Evolutionary conservation across 2,888 invertebrate species (phyloP).

Genomic region (Ashinkailepas kermadecensis): DNA sequence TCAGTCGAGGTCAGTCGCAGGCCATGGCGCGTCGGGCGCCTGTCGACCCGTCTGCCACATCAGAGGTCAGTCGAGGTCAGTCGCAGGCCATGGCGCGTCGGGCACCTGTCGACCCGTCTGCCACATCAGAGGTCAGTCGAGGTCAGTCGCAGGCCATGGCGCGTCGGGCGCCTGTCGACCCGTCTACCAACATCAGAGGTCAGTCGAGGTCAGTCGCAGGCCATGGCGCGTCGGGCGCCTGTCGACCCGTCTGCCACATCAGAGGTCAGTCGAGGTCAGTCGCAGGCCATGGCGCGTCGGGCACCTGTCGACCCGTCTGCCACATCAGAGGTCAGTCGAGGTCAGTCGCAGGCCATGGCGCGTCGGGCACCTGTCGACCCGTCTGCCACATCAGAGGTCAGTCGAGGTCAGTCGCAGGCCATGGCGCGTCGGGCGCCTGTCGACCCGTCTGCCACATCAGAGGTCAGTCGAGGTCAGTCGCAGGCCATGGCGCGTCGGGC

Average conservation of each 20-base stretch:
- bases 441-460: constrained; percentile 68
- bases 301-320: constrained; percentile 87
- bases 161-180: constrained; percentile 90
- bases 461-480: too few relatives aligned
- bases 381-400: constrained; percentile 54
- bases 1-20: too few relatives aligned
- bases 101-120: constrained; percentile 91
- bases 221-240: constrained; percentile 79
- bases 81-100: constrained; percentile 59
- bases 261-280: too few relatives aligned
- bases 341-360: constrained; percentile 49
- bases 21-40: constrained; percentile 74
- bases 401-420: too few relatives aligned
- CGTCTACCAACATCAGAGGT: constrained; percentile 54
- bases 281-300: constrained; percentile 63
- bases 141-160: constrained; percentile 45
- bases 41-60: constrained; percentile 77
- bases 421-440: constrained; percentile 83
- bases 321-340: constrained; percentile 34
- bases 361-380: constrained; percentile 87
- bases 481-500: constrained; percentile 66
- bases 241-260: constrained; percentile 72
- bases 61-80: too few relatives aligned
- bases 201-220: too few relatives aligned
- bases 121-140: constrained; percentile 34